These are phyloP conservation scores for Bagarius yarrelli DNA, from an alignment of 2,113 vertebrate species.

Conservation along the genomic window DNA sequence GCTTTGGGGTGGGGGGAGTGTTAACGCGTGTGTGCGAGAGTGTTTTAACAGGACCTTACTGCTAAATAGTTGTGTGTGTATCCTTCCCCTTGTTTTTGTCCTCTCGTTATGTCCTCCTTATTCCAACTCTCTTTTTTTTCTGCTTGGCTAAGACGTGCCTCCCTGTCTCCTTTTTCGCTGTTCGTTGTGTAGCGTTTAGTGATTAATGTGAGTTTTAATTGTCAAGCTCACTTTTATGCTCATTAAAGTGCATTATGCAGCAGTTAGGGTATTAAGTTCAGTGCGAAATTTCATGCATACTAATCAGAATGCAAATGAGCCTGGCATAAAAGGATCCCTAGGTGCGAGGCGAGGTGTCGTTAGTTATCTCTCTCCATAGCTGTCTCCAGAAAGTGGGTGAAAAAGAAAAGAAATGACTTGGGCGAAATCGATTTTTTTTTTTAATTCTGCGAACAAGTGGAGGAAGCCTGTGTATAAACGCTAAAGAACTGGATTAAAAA, in stretches of 20 bases:
- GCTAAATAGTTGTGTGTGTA: background rate
- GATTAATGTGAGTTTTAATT: conserved; percentile 86
- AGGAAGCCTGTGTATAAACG: conserved; percentile 28
- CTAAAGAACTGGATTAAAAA: conserved; percentile 11
- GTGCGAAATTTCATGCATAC: conserved; percentile 83
- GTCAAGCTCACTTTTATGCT: conserved; percentile 80
- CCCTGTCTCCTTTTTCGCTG: conserved; percentile 21
- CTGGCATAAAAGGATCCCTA: conserved; percentile 73
- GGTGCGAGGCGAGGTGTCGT: conserved; percentile 62
- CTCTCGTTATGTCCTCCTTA: conserved; percentile 25
- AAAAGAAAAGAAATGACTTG: conserved; percentile 54
- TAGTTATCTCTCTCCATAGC: conserved; percentile 66
- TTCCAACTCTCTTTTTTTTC: conserved; percentile 32
- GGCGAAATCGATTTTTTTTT: conserved; percentile 58
- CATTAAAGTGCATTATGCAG: conserved; percentile 80
- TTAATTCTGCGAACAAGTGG: background rate
- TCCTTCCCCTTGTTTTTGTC: conserved; percentile 12
- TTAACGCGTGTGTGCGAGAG: conserved; percentile 13
- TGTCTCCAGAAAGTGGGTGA: conserved; percentile 49
- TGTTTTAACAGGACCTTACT: background rate
- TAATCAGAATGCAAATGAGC: conserved; percentile 84
- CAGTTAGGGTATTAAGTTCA: conserved; percentile 85
- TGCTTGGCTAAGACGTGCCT: conserved; percentile 30
- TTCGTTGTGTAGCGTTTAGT: conserved; percentile 70
- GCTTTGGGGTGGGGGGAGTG: background rate